These are phyloP conservation scores for Himalopsyche japonica DNA, from an alignment of 2,888 invertebrate genomes.

Conservation along the genomic window DNA sequence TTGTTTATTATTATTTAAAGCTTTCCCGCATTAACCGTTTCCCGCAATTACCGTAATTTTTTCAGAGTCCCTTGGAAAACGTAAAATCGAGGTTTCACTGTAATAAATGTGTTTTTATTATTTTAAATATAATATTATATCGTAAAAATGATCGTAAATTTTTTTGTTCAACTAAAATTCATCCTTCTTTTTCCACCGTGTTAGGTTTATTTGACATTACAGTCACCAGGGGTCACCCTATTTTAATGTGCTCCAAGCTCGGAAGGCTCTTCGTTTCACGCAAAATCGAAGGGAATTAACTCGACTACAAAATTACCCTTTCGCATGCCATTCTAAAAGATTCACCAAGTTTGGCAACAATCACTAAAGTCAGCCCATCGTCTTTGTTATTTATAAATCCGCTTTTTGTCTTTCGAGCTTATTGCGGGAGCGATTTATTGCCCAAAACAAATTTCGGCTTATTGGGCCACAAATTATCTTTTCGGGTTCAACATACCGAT, in stretches of 20 bases:
- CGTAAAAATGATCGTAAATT: too few species aligned
- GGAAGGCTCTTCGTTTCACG: neutral
- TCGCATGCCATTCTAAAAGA: neutral
- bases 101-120: too few species aligned
- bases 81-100: too few species aligned
- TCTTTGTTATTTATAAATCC: neutral
- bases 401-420: neutral
- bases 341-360: neutral
- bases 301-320: neutral
- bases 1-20: too few species aligned
- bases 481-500: neutral
- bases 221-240: neutral
- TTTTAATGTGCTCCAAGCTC: neutral
- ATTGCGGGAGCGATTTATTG: neutral
- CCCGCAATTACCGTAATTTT: too few species aligned
- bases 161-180: too few species aligned
- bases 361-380: neutral
- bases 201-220: too few species aligned
- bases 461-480: neutral
- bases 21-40: too few species aligned
- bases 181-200: too few species aligned
- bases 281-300: neutral
- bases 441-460: neutral
- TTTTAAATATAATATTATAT: too few species aligned
- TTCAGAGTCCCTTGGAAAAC: too few species aligned